phyloP scores from a whole-genome alignment of 2,888 invertebrate genomes.

The Diloba caeruleocephala region DNA sequence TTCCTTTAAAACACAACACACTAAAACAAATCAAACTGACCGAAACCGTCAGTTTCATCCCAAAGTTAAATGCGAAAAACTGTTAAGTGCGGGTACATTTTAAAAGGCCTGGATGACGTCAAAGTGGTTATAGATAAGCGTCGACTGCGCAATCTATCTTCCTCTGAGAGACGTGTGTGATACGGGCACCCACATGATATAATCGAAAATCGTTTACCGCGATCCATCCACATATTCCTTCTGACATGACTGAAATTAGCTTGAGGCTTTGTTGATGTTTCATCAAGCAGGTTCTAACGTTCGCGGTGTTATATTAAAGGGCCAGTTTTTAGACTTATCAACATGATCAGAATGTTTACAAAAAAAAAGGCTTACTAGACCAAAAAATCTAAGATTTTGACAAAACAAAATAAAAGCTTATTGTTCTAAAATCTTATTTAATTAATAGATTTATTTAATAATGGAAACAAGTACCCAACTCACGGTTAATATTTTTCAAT shows the following conservation, averaged over 20 bases:
- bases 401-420: too few species aligned
- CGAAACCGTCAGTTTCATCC: slow-evolving; percentile 38
- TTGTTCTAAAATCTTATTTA: too few species aligned
- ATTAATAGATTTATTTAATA: too few species aligned
- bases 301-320: slow-evolving; percentile 2
- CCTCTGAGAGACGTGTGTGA: slow-evolving; percentile 72
- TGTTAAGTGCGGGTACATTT: slow-evolving; percentile 67
- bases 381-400: too few species aligned
- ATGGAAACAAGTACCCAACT: too few species aligned
- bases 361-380: too few species aligned
- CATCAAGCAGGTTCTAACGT: slow-evolving; percentile 41
- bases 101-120: slow-evolving; percentile 69
- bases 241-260: slow-evolving; percentile 72
- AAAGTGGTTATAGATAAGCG: slow-evolving; percentile 75
- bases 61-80: slow-evolving; percentile 48
- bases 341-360: too few species aligned
- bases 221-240: slow-evolving; percentile 73
- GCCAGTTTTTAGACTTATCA: slow-evolving; percentile 2
- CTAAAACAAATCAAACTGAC: slow-evolving; percentile 39
- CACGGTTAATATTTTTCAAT: too few species aligned
- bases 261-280: slow-evolving; percentile 66
- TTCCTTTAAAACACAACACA: neutral
- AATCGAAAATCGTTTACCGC: slow-evolving; percentile 77
- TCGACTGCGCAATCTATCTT: slow-evolving; percentile 79
- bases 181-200: slow-evolving; percentile 75